Base-by-base conservation (phyloP, 2,113 vertebrate species). In the Chunga burmeisteri region DNA sequence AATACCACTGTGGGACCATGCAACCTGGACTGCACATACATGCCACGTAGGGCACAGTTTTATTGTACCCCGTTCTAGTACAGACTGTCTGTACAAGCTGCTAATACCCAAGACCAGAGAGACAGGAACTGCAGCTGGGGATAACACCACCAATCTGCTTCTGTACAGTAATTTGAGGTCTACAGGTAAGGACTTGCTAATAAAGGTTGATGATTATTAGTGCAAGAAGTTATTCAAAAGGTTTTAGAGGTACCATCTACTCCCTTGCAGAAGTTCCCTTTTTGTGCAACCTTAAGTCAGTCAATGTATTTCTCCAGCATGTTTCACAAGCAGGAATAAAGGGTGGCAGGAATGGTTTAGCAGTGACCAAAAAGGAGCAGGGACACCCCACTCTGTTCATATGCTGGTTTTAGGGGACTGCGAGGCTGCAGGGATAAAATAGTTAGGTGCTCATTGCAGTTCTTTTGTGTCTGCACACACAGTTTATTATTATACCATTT, bases 11-110 rank as follows among this genome's bases (percentile, higher is more conserved):
- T 40, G 40, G 30, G 44, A 63, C 40, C 34, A 32, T 0, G 7
- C n/a, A 44, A 27, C 30, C 47, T 11, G 2, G 70, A 29, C 21
- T 36, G 61, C 29, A n/a, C 44, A 15, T 9, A 34, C 30, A 23
- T 21, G 29, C 27, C 42, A 66, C 0, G 0, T 1, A 53, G 67
- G 29, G 38, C 55, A 62, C 21, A 42, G 23, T 17, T 59, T 53
- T 30, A 34, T 17, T 53, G 49, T n/a, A 66, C 30, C n/a, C 80
- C 17, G 11, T 62, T 75, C 52, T 56, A 44, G 72, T n/a, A 40
- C 55, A 56, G 19, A 10, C 19, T 82, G 84, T 26, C 46, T 5
- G 0, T 30, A 67, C 25, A 83, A 52, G 22, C 77, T 83, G 16
- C 44, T 61, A 77, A 47, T 44, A 42, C 13, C 29, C 62, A 42